Conservation (phyloP, 2,113 vertebrate species). For the Cinclus mexicanus region DNA sequence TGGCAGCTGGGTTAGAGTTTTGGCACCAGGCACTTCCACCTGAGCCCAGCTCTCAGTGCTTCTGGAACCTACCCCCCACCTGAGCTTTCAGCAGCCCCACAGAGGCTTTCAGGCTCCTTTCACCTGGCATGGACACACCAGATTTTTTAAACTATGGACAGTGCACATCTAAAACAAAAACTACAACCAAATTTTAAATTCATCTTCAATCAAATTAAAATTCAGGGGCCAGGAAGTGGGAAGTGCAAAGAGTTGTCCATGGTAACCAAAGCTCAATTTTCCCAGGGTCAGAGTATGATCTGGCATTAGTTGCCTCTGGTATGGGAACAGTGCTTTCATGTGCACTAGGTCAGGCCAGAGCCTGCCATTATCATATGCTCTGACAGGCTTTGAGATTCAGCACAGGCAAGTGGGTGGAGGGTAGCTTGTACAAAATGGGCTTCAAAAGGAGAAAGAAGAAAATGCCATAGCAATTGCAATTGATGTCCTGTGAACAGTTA, state of each 20-base stretch:
- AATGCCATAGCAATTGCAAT: not conserved
- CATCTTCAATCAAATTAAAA: not conserved
- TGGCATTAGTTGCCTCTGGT: not conserved
- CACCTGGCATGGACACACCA: no score
- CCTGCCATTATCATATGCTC: not conserved
- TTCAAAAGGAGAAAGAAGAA: not conserved
- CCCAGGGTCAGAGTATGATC: not conserved
- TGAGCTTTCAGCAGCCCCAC: accelerated
- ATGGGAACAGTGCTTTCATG: not conserved
- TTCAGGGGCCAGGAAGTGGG: not conserved
- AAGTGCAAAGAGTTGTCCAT: not conserved
- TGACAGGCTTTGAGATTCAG: not conserved
- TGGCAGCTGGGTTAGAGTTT: not conserved
- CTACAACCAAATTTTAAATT: not conserved
- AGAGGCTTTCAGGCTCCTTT: not conserved
- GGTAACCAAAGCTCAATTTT: not conserved
- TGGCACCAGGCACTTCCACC: not conserved
- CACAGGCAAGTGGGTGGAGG: accelerated
- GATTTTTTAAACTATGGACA: not conserved
- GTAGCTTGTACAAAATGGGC: not conserved
- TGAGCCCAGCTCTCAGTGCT: not conserved
- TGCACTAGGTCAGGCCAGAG: not conserved
- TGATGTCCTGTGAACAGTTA: not conserved
- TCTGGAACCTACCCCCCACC: not conserved
- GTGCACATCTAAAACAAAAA: not conserved